phyloP scores from a whole-genome alignment of 2,113 vertebrate genomes.

The Gambusia affinis region DNA sequence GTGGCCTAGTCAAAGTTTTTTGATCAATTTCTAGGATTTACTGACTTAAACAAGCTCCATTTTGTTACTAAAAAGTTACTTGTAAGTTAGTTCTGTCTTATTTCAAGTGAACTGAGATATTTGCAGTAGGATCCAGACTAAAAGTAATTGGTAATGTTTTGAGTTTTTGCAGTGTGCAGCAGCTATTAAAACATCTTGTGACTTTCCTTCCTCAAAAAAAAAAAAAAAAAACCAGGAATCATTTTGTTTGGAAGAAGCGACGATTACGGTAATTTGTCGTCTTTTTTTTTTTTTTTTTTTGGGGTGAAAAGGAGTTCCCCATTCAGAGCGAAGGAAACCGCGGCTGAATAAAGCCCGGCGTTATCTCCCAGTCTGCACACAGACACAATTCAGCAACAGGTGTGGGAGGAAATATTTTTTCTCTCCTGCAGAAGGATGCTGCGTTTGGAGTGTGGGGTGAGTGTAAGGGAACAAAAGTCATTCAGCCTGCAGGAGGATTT shows the following conservation, averaged over 20 bases:
- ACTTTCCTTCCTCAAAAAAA: conserved; percentile 47
- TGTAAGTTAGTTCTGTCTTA: no score
- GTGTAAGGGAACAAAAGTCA: conserved; percentile 68
- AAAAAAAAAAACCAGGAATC: conserved; percentile 27
- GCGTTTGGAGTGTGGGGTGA: conserved; percentile 58
- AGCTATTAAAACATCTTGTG: conserved; percentile 45
- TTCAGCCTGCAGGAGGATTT: conserved; percentile 65
- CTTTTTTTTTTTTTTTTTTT: conserved; percentile 35
- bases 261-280: conserved; percentile 53
- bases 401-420: conserved; percentile 64
- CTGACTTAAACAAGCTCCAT: no score
- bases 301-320: conserved; percentile 40
- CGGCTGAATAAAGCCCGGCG: conserved; percentile 45
- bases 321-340: conserved; percentile 50
- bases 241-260: conserved; percentile 54
- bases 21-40: no score
- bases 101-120: no score
- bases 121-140: no score
- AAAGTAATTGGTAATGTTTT: no score
- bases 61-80: no score
- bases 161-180: conserved; percentile 1
- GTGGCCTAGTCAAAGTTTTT: no score
- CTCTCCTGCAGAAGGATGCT: conserved; percentile 58
- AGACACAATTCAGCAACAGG: conserved; percentile 73
- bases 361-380: conserved; percentile 47